Percentiles rank a stretch among this genome's conserved stretches.
phyloP scores from a whole-genome alignment of 2,113 vertebrate genomes.

The Vanacampus margaritifer region DNA sequence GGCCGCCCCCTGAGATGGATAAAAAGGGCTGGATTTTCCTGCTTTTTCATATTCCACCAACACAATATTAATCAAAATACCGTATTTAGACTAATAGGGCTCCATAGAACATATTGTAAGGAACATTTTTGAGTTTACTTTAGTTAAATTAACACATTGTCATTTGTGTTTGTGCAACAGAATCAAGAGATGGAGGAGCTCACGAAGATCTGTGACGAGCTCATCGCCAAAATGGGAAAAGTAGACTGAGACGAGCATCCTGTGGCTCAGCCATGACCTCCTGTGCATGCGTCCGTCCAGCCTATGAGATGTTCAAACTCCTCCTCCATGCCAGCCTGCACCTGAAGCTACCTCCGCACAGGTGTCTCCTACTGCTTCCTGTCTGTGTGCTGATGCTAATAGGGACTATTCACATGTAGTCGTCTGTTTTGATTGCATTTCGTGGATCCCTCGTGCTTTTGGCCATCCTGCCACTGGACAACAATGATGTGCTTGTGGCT shows the following conservation, averaged over 20 bases:
- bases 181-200: slow-evolving; percentile 97
- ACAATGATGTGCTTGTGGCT: slow-evolving; percentile 32
- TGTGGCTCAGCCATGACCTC: slow-evolving; percentile 13
- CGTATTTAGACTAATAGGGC: too few species aligned
- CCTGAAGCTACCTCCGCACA: slow-evolving; percentile 38
- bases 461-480: slow-evolving; percentile 27
- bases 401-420: slow-evolving; percentile 18
- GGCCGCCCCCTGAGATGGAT: too few species aligned
- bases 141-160: neutral
- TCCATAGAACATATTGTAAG: too few species aligned
- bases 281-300: slow-evolving; percentile 40
- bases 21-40: too few species aligned
- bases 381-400: slow-evolving; percentile 17
- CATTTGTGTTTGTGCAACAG: slow-evolving; percentile 63
- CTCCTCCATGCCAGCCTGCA: slow-evolving; percentile 20
- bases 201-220: slow-evolving; percentile 98
- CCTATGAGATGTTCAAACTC: slow-evolving; percentile 23
- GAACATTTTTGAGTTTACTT: too few species aligned
- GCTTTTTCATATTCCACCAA: too few species aligned
- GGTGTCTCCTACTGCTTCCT: slow-evolving; percentile 29
- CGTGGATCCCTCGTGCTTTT: slow-evolving; percentile 16
- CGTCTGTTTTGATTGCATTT: slow-evolving; percentile 37
- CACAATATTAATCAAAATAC: too few species aligned
- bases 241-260: slow-evolving; percentile 71
- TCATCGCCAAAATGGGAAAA: slow-evolving; percentile 93